A percentile compares a stretch with the other conserved stretches of the same genome.
Evolutionary conservation across 2,113 vertebrate genomes (phyloP).

Genomic region (Trichomycterus rosablanca): DNA sequence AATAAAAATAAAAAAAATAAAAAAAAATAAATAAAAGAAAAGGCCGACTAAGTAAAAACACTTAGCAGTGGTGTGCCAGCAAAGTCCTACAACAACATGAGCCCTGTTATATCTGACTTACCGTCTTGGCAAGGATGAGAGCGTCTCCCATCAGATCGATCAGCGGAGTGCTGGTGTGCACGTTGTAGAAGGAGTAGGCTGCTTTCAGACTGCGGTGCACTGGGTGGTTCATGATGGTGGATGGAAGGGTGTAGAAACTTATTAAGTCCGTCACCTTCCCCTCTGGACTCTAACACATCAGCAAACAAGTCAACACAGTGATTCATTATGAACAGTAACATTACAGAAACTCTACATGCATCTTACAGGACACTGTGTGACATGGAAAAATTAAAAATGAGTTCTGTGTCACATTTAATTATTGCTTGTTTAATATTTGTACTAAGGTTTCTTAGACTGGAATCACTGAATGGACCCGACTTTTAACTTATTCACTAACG

Average conservation of each 20-base stretch:
- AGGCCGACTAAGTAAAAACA: not conserved
- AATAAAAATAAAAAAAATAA: not conserved
- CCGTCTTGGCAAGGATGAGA: constrained; percentile 93
- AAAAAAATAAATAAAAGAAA: too few relatives aligned
- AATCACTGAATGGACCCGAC: too few relatives aligned
- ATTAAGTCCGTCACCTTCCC: constrained; percentile 91
- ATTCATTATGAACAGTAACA: not conserved
- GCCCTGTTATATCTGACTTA: constrained; percentile 51
- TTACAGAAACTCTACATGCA: too few relatives aligned
- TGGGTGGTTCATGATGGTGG: constrained; percentile 97
- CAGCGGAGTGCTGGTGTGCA: constrained; percentile 89
- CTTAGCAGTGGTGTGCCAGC: not conserved
- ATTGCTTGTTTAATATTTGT: too few relatives aligned
- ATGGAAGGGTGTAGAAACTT: constrained; percentile 96
- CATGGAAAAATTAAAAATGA: too few relatives aligned
- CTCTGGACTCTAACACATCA: constrained; percentile 62
- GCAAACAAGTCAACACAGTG: not conserved
- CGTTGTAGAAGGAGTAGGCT: constrained; percentile 98
- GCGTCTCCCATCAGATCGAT: constrained; percentile 96
- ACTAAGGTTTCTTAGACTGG: too few relatives aligned
- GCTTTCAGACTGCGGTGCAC: constrained; percentile 97
- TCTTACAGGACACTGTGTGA: too few relatives aligned
- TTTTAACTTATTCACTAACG: too few relatives aligned
- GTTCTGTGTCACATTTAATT: too few relatives aligned
- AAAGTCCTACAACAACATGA: not conserved